Evolutionary conservation across 1,140 invertebrate species (phyloP).

Genomic region (Lepeophtheirus salmonis): DNA sequence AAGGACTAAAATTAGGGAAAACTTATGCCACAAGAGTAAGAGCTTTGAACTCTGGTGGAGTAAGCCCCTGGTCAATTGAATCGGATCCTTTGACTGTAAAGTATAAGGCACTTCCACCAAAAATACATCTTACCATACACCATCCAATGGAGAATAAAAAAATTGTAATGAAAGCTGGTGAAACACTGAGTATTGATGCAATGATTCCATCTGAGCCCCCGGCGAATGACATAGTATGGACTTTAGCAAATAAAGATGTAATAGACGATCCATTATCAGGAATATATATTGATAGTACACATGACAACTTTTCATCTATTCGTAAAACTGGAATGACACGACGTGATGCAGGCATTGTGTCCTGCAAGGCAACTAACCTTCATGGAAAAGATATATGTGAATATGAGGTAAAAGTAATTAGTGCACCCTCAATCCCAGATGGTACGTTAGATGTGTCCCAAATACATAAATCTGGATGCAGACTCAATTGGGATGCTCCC

Average conservation of each 20-base stretch:
- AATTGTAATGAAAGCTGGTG: slow-evolving; percentile 66
- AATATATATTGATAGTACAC: slow-evolving; percentile 21
- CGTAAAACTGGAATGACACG: slow-evolving; percentile 61
- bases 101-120: slow-evolving; percentile 60
- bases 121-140: slow-evolving; percentile 66
- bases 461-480: slow-evolving; percentile 82
- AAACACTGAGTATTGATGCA: slow-evolving; percentile 56
- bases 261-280: background rate
- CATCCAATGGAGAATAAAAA: slow-evolving; percentile 30
- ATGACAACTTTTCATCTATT: slow-evolving; percentile 74
- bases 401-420: slow-evolving; percentile 73
- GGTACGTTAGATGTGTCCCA: slow-evolving; percentile 88
- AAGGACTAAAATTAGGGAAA: slow-evolving; percentile 37
- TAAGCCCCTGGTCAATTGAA: slow-evolving; percentile 66
- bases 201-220: slow-evolving; percentile 71
- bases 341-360: slow-evolving; percentile 72
- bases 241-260: background rate
- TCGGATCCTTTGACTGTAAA: slow-evolving; percentile 74
- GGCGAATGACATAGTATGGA: slow-evolving; percentile 39
- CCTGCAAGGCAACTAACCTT: slow-evolving; percentile 71
- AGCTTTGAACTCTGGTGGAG: slow-evolving; percentile 81
- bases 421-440: slow-evolving; percentile 76
- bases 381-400: slow-evolving; percentile 82
- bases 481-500: slow-evolving; percentile 87
- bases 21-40: slow-evolving; percentile 73